These are phyloP conservation scores for Hirtodrosophila histrioides DNA, from an alignment of 2,888 invertebrate species.

Conservation along the genomic window DNA sequence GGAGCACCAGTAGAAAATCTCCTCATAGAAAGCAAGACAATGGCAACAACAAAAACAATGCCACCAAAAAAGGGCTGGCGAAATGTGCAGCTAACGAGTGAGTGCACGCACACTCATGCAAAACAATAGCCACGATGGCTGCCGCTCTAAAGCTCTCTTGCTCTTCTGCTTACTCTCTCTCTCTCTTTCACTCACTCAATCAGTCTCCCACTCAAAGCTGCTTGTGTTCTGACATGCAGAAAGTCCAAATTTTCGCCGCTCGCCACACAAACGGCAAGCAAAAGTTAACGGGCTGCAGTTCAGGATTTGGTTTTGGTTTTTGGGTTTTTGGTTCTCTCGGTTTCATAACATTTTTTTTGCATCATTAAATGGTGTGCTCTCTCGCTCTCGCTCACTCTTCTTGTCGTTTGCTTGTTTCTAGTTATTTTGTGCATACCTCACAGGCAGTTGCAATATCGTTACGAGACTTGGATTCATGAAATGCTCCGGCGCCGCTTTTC, in stretches of 20 bases:
- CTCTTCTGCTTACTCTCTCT: not conserved
- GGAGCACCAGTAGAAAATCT: constrained; percentile 2
- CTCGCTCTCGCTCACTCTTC: not conserved
- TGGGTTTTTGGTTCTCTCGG: constrained; percentile 3
- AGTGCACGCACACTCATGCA: constrained; percentile 14
- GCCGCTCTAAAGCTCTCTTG: not conserved
- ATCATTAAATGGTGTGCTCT: constrained; percentile 41
- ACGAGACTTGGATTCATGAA: constrained; percentile 36
- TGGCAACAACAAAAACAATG: constrained; percentile 43
- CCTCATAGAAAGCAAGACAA: constrained; percentile 33
- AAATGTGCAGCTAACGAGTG: constrained; percentile 69
- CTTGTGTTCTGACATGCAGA: constrained; percentile 49
- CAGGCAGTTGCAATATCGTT: constrained; percentile 46
- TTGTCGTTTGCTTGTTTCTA: not conserved
- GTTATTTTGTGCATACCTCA: constrained; percentile 25
- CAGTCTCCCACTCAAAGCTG: constrained; percentile 34
- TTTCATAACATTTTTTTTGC: constrained; percentile 23
- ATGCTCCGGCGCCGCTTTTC: constrained; percentile 47
- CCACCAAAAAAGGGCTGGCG: constrained; percentile 46
- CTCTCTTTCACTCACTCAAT: constrained; percentile 5
- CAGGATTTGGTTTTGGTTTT: constrained; percentile 27
- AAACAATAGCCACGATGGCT: constrained; percentile 28
- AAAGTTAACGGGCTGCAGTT: constrained; percentile 42
- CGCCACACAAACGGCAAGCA: constrained; percentile 28
- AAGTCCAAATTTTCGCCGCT: constrained; percentile 25